Conservation (phyloP, 2,888 invertebrate genomes). For the Agrotis segetum region DNA sequence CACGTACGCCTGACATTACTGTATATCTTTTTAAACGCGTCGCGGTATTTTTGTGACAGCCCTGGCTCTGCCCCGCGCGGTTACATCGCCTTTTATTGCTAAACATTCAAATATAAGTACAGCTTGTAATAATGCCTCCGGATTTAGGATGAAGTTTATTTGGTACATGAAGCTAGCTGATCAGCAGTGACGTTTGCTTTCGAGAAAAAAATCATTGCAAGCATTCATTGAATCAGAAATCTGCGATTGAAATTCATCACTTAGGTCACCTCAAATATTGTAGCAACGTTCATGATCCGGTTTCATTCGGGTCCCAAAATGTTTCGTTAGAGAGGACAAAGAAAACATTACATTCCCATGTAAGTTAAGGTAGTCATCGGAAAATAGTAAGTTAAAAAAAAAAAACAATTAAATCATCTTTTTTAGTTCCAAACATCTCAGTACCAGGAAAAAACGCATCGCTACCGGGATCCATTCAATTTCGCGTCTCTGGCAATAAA, state of each 20-base stretch:
- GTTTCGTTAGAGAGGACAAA: too few species aligned
- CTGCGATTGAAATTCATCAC: too few species aligned
- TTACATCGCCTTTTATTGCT: conserved; percentile 70
- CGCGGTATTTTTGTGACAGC: conserved; percentile 88
- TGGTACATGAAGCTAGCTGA: background rate
- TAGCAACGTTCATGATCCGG: background rate
- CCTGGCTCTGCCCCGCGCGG: conserved; percentile 60
- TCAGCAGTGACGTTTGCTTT: background rate
- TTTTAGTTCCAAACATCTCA: conserved; percentile 49
- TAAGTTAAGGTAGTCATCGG: background rate
- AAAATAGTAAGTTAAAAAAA: conserved; percentile 6
- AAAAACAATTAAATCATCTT: conserved; percentile 29
- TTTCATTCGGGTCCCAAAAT: too few species aligned
- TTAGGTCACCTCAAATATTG: too few species aligned
- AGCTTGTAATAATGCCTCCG: conserved; percentile 41
- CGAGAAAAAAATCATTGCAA: too few species aligned
- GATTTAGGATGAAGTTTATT: conserved; percentile 13
- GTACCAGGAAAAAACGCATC: conserved; percentile 63
- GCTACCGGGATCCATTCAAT: conserved; percentile 81
- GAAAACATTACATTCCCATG: too few species aligned
- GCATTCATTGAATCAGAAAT: too few species aligned
- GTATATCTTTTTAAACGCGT: conserved; percentile 88
- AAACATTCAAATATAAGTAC: conserved; percentile 59
- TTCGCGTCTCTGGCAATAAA: conserved; percentile 84
- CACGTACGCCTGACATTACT: conserved; percentile 82